phyloP scores from a whole-genome alignment of 2,797 vertebrate species.

The Cyprinodon diabolis region DNA sequence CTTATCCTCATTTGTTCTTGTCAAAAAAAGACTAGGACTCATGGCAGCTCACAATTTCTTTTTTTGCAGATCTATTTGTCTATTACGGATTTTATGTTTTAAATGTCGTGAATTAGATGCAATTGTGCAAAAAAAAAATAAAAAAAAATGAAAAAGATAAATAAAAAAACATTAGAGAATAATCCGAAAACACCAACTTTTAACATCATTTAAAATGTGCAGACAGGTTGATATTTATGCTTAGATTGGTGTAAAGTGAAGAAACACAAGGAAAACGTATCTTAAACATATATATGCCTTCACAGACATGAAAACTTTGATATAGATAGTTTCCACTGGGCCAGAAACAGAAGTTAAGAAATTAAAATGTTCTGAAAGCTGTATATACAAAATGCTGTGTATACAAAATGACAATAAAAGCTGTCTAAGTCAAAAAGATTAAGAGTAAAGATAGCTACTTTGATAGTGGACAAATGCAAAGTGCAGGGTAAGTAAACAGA shows the following conservation, averaged over 20 bases:
- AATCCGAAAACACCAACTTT: background rate
- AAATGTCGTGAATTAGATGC: background rate
- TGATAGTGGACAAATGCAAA: too few species aligned
- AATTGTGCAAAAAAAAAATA: background rate
- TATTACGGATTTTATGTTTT: too few species aligned
- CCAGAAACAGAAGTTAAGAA: too few species aligned
- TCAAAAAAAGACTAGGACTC: constrained; percentile 21
- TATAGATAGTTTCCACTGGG: too few species aligned
- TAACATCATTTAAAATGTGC: background rate
- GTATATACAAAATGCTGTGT: too few species aligned
- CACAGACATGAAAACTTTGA: background rate
- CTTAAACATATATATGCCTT: background rate
- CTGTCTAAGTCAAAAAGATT: too few species aligned
- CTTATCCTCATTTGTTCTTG: constrained; percentile 58
- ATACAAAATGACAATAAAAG: too few species aligned
- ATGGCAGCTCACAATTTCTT: background rate
- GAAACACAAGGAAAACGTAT: background rate
- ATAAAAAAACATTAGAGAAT: background rate
- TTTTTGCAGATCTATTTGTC: background rate
- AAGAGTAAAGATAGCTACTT: too few species aligned
- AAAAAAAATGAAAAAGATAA: too few species aligned
- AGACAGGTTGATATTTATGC: background rate
- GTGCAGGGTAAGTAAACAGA: too few species aligned
- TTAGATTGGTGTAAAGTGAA: background rate
- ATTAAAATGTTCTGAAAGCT: too few species aligned